Conservation (phyloP, 2,113 vertebrate species). For the Nothocercus nigrocapillus region DNA sequence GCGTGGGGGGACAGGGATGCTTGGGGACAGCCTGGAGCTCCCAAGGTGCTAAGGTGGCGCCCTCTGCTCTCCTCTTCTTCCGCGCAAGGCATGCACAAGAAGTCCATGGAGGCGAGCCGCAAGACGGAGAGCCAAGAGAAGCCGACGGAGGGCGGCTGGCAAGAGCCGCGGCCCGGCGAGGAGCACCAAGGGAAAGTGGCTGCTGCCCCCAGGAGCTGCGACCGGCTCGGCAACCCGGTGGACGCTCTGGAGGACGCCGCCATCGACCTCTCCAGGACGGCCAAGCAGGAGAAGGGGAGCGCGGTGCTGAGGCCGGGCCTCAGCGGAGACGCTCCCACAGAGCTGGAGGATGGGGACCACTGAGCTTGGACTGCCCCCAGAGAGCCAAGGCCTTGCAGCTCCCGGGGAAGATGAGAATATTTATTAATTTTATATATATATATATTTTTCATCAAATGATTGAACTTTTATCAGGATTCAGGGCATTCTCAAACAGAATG, state of each 20-base stretch:
- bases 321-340: not conserved
- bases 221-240: constrained; percentile 35
- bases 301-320: constrained; percentile 33
- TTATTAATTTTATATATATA: constrained; percentile 22
- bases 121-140: constrained; percentile 81
- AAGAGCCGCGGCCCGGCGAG: constrained; percentile 65
- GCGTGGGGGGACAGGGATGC: rapidly evolving
- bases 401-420: constrained; percentile 22
- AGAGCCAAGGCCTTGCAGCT: not conserved
- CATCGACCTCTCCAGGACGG: constrained; percentile 93
- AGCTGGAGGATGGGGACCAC: constrained; percentile 66
- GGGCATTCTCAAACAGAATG: constrained; percentile 34
- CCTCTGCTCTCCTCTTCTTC: not conserved
- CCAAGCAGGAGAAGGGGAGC: constrained; percentile 80
- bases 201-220: constrained; percentile 35
- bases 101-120: constrained; percentile 85
- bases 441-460: not conserved
- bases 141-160: constrained; percentile 67
- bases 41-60: not conserved
- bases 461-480: constrained; percentile 38
- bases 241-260: constrained; percentile 80
- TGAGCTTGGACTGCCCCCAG: constrained; percentile 4
- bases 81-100: constrained; percentile 94
- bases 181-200: constrained; percentile 53
- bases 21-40: rapidly evolving